Conservation (phyloP, 2,888 invertebrate species). For the Leptopterna dolabrata region DNA sequence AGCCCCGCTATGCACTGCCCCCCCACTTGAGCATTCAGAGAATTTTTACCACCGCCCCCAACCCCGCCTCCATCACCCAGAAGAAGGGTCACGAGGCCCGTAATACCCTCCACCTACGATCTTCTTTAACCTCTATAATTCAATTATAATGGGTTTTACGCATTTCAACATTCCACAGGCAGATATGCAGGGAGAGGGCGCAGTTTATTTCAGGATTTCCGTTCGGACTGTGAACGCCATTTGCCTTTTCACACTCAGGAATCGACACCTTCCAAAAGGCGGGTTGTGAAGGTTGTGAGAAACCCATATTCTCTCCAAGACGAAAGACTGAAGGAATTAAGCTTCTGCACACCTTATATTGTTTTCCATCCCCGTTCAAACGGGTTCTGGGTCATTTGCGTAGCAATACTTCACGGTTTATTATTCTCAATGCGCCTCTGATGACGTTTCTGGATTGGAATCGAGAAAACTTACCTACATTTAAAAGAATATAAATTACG, state of each 20-base stretch:
- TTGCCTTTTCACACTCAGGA: background rate
- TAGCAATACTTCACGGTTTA: no score
- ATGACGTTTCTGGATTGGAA: no score
- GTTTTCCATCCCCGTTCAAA: no score
- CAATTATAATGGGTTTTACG: slow-evolving; percentile 37
- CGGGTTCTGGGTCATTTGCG: no score
- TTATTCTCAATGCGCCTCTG: no score
- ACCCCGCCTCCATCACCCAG: background rate
- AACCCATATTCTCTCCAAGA: no score
- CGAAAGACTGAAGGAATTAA: no score
- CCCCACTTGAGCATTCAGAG: slow-evolving; percentile 34
- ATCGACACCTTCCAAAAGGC: no score
- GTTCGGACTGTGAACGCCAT: background rate
- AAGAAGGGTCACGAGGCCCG: background rate
- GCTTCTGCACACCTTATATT: no score
- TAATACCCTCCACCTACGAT: slow-evolving; percentile 31
- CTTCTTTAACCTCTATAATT: slow-evolving; percentile 26
- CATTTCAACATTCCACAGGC: slow-evolving; percentile 18
- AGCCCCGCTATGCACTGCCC: slow-evolving; percentile 25
- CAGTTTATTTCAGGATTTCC: background rate
- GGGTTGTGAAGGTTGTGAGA: no score
- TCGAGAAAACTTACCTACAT: no score
- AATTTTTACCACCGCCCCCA: slow-evolving; percentile 2
- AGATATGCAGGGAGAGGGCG: background rate
- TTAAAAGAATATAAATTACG: no score